Base-by-base conservation (phyloP, 1,140 invertebrate genomes). In the Lordiphosa mommai region DNA sequence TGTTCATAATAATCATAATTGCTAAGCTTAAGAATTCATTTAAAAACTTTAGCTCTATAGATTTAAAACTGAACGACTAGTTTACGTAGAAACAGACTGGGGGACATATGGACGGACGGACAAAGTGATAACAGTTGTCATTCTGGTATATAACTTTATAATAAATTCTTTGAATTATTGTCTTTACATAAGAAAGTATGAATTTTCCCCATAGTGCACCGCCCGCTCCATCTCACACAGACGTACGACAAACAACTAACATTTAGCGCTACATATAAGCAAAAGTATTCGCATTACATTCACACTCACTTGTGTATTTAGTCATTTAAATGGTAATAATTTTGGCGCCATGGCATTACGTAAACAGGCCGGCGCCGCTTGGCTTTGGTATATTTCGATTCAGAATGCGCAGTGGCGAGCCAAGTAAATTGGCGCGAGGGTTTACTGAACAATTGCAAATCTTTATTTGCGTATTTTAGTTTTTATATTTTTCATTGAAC, bases 341-440 rank as follows among this genome's bases (percentile, higher is more conserved):
- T 82, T 80, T 80, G 74, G 74, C 74, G 74, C 74, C 73, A 72
- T 48, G 67, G 57, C 69, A 59, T 80, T 80, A 80, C 69, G 69
- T 79, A 80, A 80, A 69, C 58, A 59, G 59, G 48, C 58, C 47
- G 73, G 49, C 64, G 72, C 56, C 66, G 44, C 16, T 27, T 27
- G 46, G 29, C 13, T 40, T 38, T 64, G 63, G 60, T 55, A 40
- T 61, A 61, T 61, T 61, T 61, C 60, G 61, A 65, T 66, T 65
- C 37, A 33, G 52, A 73, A 63, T 48, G 58, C 59, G 48, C 23
- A 7, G 6, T 27, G 23, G 23, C 23, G 23, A 27, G 23, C 23
- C 7, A 2, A 27, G 1, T 27, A 27, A 27, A 6, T 27, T 5
- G 23, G 23, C 23, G 23, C 23, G 23, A 5, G 23, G 23, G 23